A percentile compares a stretch with the other conserved stretches of the same genome.
These are phyloP conservation scores for Podabrus alpinus DNA, from an alignment of 2,888 invertebrate genomes.

Conservation along the genomic window DNA sequence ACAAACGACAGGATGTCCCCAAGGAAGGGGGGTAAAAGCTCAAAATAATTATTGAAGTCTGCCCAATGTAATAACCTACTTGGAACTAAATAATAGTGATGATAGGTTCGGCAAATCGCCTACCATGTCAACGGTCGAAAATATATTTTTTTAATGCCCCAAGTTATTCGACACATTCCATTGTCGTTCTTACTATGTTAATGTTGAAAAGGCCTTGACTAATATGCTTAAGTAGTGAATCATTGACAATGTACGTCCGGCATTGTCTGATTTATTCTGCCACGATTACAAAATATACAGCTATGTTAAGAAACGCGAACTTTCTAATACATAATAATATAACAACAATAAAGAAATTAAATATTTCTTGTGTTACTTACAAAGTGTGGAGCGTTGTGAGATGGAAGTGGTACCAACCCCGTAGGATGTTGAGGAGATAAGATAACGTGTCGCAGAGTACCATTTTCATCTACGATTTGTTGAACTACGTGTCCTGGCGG, in stretches of 20 bases:
- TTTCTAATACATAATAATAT: neutral
- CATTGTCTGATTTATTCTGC: constrained; percentile 16
- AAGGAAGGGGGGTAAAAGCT: neutral
- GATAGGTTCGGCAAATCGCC: too few relatives aligned
- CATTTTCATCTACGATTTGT: constrained; percentile 90
- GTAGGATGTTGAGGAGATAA: constrained; percentile 74
- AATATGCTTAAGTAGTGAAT: constrained; percentile 12
- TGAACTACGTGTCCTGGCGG: constrained; percentile 90
- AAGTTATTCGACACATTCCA: neutral
- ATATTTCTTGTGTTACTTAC: constrained; percentile 59
- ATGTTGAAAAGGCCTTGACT: constrained; percentile 1
- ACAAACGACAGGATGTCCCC: neutral
- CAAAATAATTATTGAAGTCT: neutral
- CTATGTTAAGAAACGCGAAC: neutral
- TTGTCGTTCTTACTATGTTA: constrained; percentile 11
- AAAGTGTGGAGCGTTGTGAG: constrained; percentile 65
- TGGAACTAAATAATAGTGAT: too few relatives aligned
- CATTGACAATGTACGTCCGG: constrained; percentile 13
- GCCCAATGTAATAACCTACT: neutral
- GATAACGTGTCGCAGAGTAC: constrained; percentile 86
- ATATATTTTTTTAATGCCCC: neutral
- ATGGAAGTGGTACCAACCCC: constrained; percentile 60
- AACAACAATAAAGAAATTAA: neutral
- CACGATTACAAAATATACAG: neutral
- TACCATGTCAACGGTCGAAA: too few relatives aligned